Conservation (phyloP, 2,888 invertebrate species). For the Aphrophora alni region DNA sequence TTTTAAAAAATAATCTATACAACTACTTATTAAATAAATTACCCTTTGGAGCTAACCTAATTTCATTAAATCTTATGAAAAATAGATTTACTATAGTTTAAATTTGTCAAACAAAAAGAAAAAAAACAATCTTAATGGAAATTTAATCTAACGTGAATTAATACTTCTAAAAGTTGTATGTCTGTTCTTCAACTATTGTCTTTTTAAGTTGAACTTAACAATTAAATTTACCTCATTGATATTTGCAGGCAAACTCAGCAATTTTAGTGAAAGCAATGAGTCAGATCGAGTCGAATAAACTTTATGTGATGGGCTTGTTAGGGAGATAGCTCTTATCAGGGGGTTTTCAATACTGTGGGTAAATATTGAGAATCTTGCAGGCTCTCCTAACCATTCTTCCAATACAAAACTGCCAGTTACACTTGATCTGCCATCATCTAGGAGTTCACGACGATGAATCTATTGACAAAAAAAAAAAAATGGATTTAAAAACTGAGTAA, state of each 20-base stretch:
- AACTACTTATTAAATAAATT: too few species aligned
- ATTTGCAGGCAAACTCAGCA: conserved; percentile 60
- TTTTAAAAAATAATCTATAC: too few species aligned
- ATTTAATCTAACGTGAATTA: too few species aligned
- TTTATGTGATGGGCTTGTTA: conserved; percentile 62
- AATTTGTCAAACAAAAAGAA: too few species aligned
- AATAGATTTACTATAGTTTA: too few species aligned
- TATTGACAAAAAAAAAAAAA: conserved; percentile 49
- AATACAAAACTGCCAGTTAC: conserved; percentile 64
- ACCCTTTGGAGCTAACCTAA: too few species aligned
- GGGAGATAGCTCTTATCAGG: conserved; percentile 59
- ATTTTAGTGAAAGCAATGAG: conserved; percentile 60
- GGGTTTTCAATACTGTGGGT: conserved; percentile 62
- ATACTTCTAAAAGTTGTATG: too few species aligned
- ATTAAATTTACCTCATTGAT: conserved; percentile 59
- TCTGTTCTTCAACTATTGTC: too few species aligned
- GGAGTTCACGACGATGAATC: conserved; percentile 61
- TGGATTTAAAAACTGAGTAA: too few species aligned
- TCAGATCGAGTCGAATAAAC: conserved; percentile 60
- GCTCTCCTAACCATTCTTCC: conserved; percentile 61
- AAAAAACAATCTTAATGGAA: too few species aligned
- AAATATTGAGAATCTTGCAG: conserved; percentile 62
- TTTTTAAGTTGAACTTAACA: too few species aligned
- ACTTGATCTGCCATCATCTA: conserved; percentile 59
- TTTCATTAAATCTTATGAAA: too few species aligned